A percentile compares a stretch with the other conserved stretches of the same genome.
phyloP scores from a whole-genome alignment of 2,797 vertebrate genomes.

The Sebastiscus tertius region DNA sequence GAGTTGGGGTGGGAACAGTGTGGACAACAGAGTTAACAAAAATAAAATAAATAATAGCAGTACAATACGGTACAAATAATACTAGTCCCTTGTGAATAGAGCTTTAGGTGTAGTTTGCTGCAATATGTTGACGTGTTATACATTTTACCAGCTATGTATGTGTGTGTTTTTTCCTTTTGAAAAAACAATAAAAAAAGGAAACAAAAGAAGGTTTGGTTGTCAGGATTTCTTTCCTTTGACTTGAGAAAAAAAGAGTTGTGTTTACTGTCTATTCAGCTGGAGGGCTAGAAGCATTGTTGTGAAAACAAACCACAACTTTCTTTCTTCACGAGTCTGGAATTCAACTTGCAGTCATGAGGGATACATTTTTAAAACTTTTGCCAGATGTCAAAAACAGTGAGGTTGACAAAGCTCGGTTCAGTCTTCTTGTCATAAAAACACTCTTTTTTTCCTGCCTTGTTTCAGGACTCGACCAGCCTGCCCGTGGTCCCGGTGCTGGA shows the following conservation, averaged over 20 bases:
- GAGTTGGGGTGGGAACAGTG: no score
- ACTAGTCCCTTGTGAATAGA: neutral
- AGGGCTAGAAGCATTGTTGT: neutral
- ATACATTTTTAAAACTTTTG: neutral
- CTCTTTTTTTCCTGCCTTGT: neutral
- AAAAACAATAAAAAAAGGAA: neutral
- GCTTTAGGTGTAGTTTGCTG: neutral
- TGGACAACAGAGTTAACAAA: no score
- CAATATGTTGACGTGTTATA: neutral
- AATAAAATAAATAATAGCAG: neutral
- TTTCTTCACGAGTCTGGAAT: neutral
- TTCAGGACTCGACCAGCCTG: conserved; percentile 70
- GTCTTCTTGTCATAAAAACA: neutral
- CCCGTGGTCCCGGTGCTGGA: conserved; percentile 62
- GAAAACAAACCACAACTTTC: conserved; percentile 6
- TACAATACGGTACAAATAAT: neutral
- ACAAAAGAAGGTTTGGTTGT: neutral
- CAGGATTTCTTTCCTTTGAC: neutral
- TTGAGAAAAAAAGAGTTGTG: neutral
- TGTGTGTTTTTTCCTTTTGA: neutral
- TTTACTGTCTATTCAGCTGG: neutral
- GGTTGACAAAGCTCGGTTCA: neutral
- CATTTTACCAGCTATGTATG: neutral
- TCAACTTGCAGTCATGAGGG: neutral
- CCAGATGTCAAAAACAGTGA: neutral